These are phyloP conservation scores for Drosophila mulleri DNA, from an alignment of 2,888 invertebrate species.

Conservation along the genomic window DNA sequence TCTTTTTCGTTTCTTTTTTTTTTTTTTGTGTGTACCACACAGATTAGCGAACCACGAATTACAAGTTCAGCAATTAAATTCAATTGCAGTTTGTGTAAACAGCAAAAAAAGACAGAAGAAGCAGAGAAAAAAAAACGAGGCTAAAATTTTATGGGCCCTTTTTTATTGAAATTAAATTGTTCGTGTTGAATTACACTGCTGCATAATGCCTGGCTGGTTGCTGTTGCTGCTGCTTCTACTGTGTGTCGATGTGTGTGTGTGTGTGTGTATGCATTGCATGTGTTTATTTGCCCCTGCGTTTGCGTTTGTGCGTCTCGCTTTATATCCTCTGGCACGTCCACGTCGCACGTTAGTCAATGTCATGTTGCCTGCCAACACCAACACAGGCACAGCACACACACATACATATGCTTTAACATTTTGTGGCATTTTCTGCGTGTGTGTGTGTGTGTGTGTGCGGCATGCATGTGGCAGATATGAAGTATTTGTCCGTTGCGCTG, in stretches of 20 bases:
- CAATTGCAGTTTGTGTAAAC: conserved; percentile 63
- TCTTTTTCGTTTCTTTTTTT: not conserved
- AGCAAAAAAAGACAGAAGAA: conserved; percentile 1
- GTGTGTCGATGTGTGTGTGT: conserved; percentile 4
- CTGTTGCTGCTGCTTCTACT: not conserved
- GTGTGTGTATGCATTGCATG: conserved; percentile 10
- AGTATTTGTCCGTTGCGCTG: conserved; percentile 57
- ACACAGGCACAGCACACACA: conserved; percentile 2
- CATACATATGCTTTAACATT: conserved; percentile 26
- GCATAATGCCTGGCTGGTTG: conserved; percentile 49
- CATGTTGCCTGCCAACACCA: conserved; percentile 53
- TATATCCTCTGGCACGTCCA: conserved; percentile 46
- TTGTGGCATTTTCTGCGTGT: conserved; percentile 38
- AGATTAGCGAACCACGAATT: conserved; percentile 50
- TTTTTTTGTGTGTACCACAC: conserved; percentile 34
- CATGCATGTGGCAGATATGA: conserved; percentile 49
- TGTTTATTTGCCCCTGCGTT: conserved; percentile 12
- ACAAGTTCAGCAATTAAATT: conserved; percentile 67
- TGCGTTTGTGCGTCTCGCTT: conserved; percentile 17
- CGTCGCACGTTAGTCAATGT: conserved; percentile 62
- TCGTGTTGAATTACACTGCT: conserved; percentile 71
- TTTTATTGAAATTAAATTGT: conserved; percentile 79
- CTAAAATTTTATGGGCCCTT: conserved; percentile 50
- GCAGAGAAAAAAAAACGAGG: not conserved
- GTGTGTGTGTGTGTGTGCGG: conserved; percentile 7